Base-by-base conservation (phyloP, 2,888 invertebrate species). In the Melangyna quadrimaculata region DNA sequence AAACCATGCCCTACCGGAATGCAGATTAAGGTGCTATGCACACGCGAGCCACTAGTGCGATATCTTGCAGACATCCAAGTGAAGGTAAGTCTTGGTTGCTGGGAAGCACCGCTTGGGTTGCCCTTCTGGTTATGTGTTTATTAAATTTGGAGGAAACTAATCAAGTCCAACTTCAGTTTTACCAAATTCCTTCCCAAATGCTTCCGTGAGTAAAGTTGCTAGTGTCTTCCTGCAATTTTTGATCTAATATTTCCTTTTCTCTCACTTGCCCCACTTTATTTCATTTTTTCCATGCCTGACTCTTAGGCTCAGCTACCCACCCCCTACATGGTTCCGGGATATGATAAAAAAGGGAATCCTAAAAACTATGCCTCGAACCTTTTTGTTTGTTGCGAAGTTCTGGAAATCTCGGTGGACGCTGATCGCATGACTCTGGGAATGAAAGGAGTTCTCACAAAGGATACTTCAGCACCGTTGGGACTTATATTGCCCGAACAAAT, bases 361-460 rank as follows among this genome's bases (percentile, higher is more conserved):
- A 95, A 96, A 92, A 94, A 94, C 93, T 97, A 96, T 94, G 94
- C 95, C 92, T 94, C 95, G 93, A 96, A 96, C 93, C 97, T 97
- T 93, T 95, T 95, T 89, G 95, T 97, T 79, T 96, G 97, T 94
- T 97, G 97, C 92, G 97, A 97, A 94, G 96, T 97, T 69, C 94
- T 97, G 89, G 97, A 96, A 94, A 95, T 97, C 87, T 96, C 96
- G 91, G 95, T 96, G 59, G 97, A 97, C 92, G 95, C 96, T 72
- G 97, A 97, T 93, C 97, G 97, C 93, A 95, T 97, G 93, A 95
- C 96, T 89, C 95, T 96, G 92, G 96, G 97, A 92, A 96, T 97
- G 96, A 95, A 96, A 93, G 96, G 96, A 87, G 93, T 95, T 88
- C 94, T 95, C 89, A 94, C 94, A 87, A 94, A 95, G 27, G 94